Evolutionary conservation across 2,113 vertebrate species (phyloP), one percentile per base, ranked within the genome.

Genomic region (Nicator chloris): DNA sequence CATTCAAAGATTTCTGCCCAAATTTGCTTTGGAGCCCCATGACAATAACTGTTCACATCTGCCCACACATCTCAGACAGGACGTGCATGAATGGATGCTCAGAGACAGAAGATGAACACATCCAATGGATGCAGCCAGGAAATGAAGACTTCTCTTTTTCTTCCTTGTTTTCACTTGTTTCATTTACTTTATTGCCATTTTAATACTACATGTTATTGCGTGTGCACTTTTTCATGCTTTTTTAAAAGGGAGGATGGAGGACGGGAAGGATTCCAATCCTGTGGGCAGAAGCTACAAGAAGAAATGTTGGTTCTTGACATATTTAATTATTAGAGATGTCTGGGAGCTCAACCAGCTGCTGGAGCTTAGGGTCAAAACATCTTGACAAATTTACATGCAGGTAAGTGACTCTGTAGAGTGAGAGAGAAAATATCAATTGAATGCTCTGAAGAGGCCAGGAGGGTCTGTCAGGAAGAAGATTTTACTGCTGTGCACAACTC

Each of bases 11-110:
- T 86, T 91, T 84, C 82, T 88, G 82, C 31, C 88, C 83, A 86
- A 93, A 89, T 83, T 89, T 53, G 49, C 60, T 57, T 42, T 53
- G 33, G 69, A 93, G 68, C 50, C 51, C 79, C 53, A 26, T 86
- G 51, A 96, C 86, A 96, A 94, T 94, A 82, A 92, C 72, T 95
- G 79, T 95, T 91, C 88, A 91, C 83, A 80, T 92, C 90, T 91
- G 68, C 73, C 72, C 63, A 45, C 4, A 20, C 80, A 82, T 24
- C 86, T 89, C 65, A 79, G 84, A 61, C 83, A 86, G 53, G 71
- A 94, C 79, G 69, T 54, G 27, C 82, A 61, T 69, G 93, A 95
- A 82, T 95, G 87, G 88, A 80, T 94, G 83, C 66, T 82, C 61
- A 82, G 92, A 35, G 82, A 95, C 73, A 83, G 84, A 61, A 92